Conservation (phyloP, 1,140 invertebrate genomes). For the Caenorhabditis brenneri region DNA sequence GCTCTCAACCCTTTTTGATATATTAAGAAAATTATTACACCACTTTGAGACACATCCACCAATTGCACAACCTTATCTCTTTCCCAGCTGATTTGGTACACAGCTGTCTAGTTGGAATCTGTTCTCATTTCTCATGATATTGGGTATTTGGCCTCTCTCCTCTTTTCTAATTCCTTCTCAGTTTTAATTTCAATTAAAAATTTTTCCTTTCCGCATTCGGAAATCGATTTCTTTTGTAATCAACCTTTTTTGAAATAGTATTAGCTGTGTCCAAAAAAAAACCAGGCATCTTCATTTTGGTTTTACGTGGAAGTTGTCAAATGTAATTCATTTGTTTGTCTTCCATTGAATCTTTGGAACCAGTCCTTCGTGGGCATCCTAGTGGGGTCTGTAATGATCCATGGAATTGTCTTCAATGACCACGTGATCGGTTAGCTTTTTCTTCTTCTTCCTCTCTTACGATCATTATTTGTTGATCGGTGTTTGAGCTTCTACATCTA, state of each 20-base stretch:
- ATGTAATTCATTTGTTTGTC: conserved; percentile 18
- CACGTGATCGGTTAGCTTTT: conserved; percentile 18
- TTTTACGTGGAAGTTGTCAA: not conserved
- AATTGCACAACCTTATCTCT: conserved; percentile 9
- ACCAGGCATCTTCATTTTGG: not conserved
- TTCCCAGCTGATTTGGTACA: not conserved
- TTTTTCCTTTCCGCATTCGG: not conserved
- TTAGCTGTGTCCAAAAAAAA: not conserved
- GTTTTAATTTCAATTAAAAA: not conserved
- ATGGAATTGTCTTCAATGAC: conserved; percentile 19
- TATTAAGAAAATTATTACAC: conserved; percentile 13
- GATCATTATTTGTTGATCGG: not conserved
- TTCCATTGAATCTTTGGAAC: not conserved
- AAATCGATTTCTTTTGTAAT: not conserved
- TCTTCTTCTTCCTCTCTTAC: no score
- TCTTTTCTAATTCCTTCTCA: no score
- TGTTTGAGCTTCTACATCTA: not conserved
- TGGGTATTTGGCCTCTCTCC: no score
- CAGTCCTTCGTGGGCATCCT: not conserved
- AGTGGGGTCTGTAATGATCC: not conserved
- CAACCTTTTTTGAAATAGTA: not conserved
- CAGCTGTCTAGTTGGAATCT: not conserved
- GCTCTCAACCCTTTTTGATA: no score
- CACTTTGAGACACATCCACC: not conserved
- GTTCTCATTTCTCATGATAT: not conserved